phyloP scores from a whole-genome alignment of 2,113 vertebrate species.

The Anoplopoma fimbria region DNA sequence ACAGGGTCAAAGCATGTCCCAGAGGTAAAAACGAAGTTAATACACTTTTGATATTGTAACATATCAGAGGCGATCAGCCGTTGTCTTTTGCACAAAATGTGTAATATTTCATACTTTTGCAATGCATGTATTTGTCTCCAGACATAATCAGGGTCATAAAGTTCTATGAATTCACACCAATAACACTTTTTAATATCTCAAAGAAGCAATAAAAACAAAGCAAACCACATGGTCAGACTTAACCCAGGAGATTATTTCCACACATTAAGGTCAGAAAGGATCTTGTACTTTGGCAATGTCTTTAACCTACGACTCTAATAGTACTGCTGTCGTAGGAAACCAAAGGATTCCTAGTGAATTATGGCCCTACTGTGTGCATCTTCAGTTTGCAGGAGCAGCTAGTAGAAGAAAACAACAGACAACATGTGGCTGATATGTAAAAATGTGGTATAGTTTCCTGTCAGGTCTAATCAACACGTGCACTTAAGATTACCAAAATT shows the following conservation, averaged over 20 bases:
- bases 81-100: background rate
- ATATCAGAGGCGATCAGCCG: background rate
- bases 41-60: background rate
- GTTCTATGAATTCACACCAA: background rate
- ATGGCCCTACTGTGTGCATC: background rate
- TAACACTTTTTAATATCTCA: conserved; percentile 10
- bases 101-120: background rate
- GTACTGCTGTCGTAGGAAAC: background rate
- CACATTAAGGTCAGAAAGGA: background rate
- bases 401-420: background rate
- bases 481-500: conserved; percentile 19
- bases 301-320: background rate
- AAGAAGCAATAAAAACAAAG: conserved; percentile 27
- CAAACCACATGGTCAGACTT: conserved; percentile 34
- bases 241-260: background rate
- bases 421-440: conserved; percentile 13
- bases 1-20: background rate
- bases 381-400: background rate
- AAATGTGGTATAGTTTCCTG: conserved; percentile 33
- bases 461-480: conserved; percentile 13
- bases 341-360: background rate
- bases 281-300: background rate
- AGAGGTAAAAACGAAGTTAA: conserved; percentile 1
- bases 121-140: background rate
- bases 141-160: background rate